Conservation (phyloP, 1,140 invertebrate species). For the Penaeus indicus region DNA sequence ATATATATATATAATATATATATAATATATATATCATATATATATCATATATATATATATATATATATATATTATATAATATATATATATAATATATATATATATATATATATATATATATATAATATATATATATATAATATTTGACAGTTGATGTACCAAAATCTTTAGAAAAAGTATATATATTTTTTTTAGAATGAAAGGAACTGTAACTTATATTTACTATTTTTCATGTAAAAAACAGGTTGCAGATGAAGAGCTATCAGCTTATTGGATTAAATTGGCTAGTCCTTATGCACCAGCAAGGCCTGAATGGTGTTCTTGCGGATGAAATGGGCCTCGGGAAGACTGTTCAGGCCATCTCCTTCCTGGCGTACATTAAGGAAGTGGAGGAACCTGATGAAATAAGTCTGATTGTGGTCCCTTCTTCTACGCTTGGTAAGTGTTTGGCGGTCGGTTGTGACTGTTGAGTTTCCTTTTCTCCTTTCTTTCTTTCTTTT, state of each 20-base stretch:
- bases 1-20: no score
- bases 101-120: no score
- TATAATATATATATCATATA: no score
- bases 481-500: no score
- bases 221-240: background rate
- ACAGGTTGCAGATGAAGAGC: slow-evolving; percentile 62
- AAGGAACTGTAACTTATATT: background rate
- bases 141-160: no score
- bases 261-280: slow-evolving; percentile 96
- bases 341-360: slow-evolving; percentile 90
- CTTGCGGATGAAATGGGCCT: slow-evolving; percentile 88
- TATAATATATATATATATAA: no score
- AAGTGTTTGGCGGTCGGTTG: slow-evolving; percentile 65
- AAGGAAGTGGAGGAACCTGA: slow-evolving; percentile 79
- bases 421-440: slow-evolving; percentile 92
- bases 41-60: no score
- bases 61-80: no score
- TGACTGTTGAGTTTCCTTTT: background rate
- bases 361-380: slow-evolving; percentile 88
- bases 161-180: no score
- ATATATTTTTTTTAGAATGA: slow-evolving; percentile 11
- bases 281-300: slow-evolving; percentile 91
- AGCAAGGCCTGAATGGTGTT: slow-evolving; percentile 93
- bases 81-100: no score
- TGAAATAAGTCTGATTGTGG: slow-evolving; percentile 86